Conservation (phyloP, 64 coral and sea anemone species). For the Exaiptasia diaphana region DNA sequence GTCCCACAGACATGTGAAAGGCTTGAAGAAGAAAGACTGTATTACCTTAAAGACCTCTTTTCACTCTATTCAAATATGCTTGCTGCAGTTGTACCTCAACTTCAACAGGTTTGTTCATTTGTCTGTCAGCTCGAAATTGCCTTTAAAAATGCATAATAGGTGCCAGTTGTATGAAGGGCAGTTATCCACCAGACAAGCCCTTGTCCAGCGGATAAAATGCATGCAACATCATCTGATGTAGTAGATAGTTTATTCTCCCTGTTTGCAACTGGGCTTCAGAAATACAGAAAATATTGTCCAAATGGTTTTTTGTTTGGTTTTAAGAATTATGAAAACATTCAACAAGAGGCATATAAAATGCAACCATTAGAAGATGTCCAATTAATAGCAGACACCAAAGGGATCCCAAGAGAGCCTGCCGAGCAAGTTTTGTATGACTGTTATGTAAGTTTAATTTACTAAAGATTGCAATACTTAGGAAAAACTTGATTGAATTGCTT, state of each 20-base stretch:
- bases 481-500: too few species aligned
- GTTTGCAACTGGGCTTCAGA: not conserved
- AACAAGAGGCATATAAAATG: slow-evolving; percentile 60
- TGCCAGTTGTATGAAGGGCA: not conserved
- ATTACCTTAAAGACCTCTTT: slow-evolving; percentile 72
- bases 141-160: not conserved
- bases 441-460: slow-evolving; percentile 59
- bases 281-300: not conserved
- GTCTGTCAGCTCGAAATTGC: not conserved
- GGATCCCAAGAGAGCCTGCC: slow-evolving; percentile 60
- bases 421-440: slow-evolving; percentile 85
- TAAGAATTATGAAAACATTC: slow-evolving; percentile 75
- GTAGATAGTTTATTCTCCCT: not conserved
- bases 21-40: slow-evolving; percentile 80
- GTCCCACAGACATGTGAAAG: slow-evolving; percentile 88
- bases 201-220: too few species aligned
- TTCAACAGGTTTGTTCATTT: slow-evolving; percentile 66
- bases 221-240: too few species aligned
- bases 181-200: too few species aligned
- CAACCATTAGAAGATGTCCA: slow-evolving; percentile 61
- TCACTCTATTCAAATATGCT: slow-evolving; percentile 76
- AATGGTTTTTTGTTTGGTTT: not conserved
- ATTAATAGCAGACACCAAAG: slow-evolving; percentile 56
- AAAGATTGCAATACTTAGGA: too few species aligned
- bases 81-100: slow-evolving; percentile 60